Conservation (phyloP, 2,113 vertebrate species). For the Hemichromis elongatus region DNA sequence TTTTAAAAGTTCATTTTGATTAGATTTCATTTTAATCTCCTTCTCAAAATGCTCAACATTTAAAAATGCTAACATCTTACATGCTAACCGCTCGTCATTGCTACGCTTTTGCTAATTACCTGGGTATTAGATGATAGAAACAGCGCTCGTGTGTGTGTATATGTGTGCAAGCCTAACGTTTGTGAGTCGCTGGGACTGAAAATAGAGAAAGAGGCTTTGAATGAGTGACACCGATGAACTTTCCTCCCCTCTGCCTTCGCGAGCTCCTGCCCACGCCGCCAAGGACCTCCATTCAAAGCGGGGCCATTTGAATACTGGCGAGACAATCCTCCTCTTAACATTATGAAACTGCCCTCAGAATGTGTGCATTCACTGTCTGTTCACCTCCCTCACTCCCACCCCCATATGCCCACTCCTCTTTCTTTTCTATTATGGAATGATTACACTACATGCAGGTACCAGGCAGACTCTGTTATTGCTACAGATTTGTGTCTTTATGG, state of each 20-base stretch:
- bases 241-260: conserved; percentile 37
- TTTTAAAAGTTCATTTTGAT: no score
- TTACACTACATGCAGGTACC: neutral
- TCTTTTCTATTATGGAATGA: neutral
- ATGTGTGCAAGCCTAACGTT: neutral
- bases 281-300: conserved; percentile 53
- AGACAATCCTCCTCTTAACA: conserved; percentile 39
- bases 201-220: conserved; percentile 56
- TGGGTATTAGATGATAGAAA: neutral
- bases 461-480: neutral
- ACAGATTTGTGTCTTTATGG: neutral
- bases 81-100: neutral
- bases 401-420: neutral
- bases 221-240: conserved; percentile 67
- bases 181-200: conserved; percentile 9
- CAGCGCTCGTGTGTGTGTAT: neutral
- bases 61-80: neutral
- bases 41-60: neutral
- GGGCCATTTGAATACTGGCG: conserved; percentile 51
- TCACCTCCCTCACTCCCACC: neutral
- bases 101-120: neutral
- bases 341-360: conserved; percentile 28
- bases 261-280: conserved; percentile 19
- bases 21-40: neutral
- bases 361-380: neutral